Conservation (phyloP, 2,888 invertebrate genomes). For the Napeogenes sylphis region DNA sequence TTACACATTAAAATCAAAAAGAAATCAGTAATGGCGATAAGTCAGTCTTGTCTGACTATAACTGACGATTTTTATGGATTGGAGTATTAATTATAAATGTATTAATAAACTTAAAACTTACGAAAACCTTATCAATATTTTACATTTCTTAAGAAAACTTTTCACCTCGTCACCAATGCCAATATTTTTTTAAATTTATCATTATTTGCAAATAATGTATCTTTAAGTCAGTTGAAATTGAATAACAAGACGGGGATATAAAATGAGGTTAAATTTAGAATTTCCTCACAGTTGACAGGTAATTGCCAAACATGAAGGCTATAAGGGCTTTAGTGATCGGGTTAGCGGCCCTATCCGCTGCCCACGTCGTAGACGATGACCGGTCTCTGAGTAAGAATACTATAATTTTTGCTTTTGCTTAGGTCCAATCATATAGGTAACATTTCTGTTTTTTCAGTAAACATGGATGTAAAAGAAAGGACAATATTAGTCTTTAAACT, state of each 20-base stretch:
- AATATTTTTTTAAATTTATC: constrained; percentile 3
- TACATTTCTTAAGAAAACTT: constrained; percentile 16
- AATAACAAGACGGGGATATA: constrained; percentile 24
- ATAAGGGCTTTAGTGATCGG: constrained; percentile 50
- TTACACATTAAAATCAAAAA: too few species aligned
- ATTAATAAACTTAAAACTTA: too few species aligned
- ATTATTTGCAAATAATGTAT: too few species aligned
- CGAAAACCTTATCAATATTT: too few species aligned
- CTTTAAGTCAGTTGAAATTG: constrained; percentile 7
- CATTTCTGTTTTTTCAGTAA: constrained; percentile 48
- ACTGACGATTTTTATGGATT: too few species aligned
- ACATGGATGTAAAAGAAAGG: constrained; percentile 58
- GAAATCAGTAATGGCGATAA: too few species aligned
- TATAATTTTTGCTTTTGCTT: too few species aligned
- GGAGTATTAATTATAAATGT: too few species aligned
- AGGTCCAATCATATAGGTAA: not conserved
- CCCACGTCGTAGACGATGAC: constrained; percentile 52
- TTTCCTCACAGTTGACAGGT: constrained; percentile 52
- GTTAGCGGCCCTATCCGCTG: constrained; percentile 58
- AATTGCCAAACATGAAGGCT: constrained; percentile 56
- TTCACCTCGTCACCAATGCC: constrained; percentile 15
- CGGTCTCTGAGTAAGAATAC: constrained; percentile 44
- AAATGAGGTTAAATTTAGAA: constrained; percentile 2
- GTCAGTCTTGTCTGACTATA: too few species aligned
- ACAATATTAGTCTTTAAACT: constrained; percentile 72